phyloP scores from a whole-genome alignment of 2,113 vertebrate genomes.

The Nyctereutes procyonoides region DNA sequence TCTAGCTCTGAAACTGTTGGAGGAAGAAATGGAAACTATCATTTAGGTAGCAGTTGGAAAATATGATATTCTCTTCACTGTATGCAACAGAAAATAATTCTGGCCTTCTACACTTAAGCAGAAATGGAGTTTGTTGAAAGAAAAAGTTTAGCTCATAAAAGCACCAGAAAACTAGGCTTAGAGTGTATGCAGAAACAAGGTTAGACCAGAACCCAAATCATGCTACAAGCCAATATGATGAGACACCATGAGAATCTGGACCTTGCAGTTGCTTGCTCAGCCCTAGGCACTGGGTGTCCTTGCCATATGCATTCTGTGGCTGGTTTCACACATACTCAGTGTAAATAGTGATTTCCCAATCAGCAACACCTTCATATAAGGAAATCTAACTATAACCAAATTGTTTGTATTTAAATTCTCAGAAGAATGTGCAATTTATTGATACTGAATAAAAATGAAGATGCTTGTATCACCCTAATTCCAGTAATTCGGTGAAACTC shows the following conservation, averaged over 20 bases:
- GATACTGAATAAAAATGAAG: background rate
- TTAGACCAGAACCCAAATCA: background rate
- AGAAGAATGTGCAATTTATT: background rate
- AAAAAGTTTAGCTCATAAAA: background rate
- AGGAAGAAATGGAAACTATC: slow-evolving; percentile 10
- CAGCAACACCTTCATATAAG: background rate
- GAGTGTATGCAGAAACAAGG: background rate
- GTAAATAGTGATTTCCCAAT: background rate
- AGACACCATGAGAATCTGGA: background rate
- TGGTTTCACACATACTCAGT: background rate
- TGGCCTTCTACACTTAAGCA: background rate
- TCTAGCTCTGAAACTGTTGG: slow-evolving; percentile 22
- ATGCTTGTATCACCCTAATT: background rate
- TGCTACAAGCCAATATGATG: background rate
- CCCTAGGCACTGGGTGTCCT: background rate
- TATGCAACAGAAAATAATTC: background rate
- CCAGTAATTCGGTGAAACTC: background rate
- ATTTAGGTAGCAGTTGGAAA: background rate
- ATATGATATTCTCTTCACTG: background rate
- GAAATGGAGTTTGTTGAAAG: background rate
- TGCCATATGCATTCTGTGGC: background rate
- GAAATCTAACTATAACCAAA: background rate
- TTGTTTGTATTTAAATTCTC: background rate
- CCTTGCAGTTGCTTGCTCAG: background rate
- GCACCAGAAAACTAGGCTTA: background rate